phyloP scores from a whole-genome alignment of 2,888 invertebrate genomes.

The Anodontia alba region DNA sequence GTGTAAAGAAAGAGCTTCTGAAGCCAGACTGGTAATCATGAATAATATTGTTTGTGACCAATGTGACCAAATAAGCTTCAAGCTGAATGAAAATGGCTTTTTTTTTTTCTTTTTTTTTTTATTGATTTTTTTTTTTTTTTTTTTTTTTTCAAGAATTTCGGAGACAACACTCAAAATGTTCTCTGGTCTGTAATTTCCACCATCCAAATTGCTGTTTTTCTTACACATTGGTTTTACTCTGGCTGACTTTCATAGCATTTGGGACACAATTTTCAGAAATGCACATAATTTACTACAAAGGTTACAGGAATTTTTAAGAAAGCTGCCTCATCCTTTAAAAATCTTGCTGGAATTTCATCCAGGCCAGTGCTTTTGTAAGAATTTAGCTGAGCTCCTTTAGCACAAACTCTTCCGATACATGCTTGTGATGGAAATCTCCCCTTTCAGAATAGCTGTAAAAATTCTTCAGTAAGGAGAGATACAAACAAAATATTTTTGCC shows the following conservation, averaged over 20 bases:
- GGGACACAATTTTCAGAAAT: conserved; percentile 13
- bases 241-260: conserved; percentile 1
- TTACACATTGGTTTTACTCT: conserved; percentile 17
- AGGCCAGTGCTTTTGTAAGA: background rate
- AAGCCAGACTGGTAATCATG: conserved; percentile 34
- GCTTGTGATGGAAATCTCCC: background rate
- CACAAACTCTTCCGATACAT: too few relatives aligned
- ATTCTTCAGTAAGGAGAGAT: background rate
- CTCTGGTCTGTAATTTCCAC: conserved; percentile 14
- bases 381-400: conserved; percentile 5
- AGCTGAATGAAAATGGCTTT: conserved; percentile 1
- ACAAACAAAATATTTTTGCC: background rate
- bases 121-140: too few relatives aligned
- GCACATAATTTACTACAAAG: conserved; percentile 3
- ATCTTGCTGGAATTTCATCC: conserved; percentile 13
- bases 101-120: too few relatives aligned
- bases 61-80: conserved; percentile 15
- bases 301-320: conserved; percentile 18
- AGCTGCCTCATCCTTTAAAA: conserved; percentile 15
- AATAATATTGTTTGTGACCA: conserved; percentile 6
- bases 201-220: conserved; percentile 16
- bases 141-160: conserved; percentile 15
- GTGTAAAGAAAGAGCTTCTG: conserved; percentile 30
- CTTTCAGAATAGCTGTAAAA: background rate
- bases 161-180: conserved; percentile 12